These are phyloP conservation scores for Gallinago paraguaiae DNA, from an alignment of 2,113 vertebrate species.

Conservation along the genomic window DNA sequence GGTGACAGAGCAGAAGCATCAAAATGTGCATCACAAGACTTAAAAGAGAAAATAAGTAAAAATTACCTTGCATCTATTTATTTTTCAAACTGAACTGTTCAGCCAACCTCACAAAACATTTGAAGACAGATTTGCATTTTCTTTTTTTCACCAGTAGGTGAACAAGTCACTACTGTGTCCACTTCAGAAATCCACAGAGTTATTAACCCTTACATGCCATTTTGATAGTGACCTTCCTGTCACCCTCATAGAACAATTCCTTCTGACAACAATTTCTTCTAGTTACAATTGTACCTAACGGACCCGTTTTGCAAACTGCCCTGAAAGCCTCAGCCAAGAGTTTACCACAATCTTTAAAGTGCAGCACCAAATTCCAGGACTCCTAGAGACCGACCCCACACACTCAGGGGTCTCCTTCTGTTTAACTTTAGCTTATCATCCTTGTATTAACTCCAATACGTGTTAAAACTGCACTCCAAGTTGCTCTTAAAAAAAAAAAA, in stretches of 20 bases:
- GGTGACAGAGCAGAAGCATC: not conserved
- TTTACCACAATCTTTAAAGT: slow-evolving; percentile 24
- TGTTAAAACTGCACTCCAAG: slow-evolving; percentile 34
- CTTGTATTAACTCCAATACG: slow-evolving; percentile 36
- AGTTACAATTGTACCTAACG: not conserved
- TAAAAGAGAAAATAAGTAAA: not conserved
- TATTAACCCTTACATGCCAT: not conserved
- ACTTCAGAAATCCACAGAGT: not conserved
- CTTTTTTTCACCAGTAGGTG: not conserved
- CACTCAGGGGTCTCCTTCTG: slow-evolving; percentile 57
- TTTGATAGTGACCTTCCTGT: slow-evolving; percentile 2
- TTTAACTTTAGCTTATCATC: slow-evolving; percentile 50
- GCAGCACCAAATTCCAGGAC: slow-evolving; percentile 47
- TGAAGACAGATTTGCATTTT: not conserved
- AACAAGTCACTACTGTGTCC: not conserved
- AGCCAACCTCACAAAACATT: not conserved
- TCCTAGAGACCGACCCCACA: slow-evolving; percentile 41
- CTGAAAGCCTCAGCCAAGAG: not conserved
- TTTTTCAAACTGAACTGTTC: not conserved
- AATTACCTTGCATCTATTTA: not conserved
- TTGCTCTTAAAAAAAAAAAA: not conserved
- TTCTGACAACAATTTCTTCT: slow-evolving; percentile 10
- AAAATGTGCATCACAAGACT: not conserved
- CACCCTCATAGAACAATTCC: not conserved
- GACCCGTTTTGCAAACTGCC: not conserved